Conservation (phyloP, 2,797 vertebrate genomes). For the Lophotriccus pileatus region DNA sequence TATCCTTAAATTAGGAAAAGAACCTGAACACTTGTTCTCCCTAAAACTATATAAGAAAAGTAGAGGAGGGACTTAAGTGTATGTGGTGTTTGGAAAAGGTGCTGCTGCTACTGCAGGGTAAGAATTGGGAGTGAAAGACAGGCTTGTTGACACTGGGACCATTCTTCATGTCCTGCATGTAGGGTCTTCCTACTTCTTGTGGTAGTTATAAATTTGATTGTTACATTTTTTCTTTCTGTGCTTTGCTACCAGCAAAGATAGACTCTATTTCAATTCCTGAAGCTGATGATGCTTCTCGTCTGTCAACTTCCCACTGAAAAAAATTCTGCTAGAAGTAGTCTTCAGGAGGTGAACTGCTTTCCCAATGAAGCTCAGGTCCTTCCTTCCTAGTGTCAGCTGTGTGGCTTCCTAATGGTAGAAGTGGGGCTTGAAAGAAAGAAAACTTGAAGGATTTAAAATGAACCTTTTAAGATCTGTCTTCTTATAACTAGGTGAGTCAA, state of each 20-base stretch:
- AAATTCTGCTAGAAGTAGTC: not conserved
- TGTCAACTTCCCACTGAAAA: not conserved
- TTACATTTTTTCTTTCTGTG: not conserved
- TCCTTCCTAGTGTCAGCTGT: not conserved
- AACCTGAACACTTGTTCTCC: not conserved
- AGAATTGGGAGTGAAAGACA: not conserved
- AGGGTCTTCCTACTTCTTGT: not conserved
- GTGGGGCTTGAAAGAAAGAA: not conserved
- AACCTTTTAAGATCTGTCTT: not conserved
- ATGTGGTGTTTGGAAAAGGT: not conserved
- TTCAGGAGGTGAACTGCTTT: not conserved
- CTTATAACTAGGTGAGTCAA: not conserved
- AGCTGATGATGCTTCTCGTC: not conserved
- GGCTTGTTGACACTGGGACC: not conserved
- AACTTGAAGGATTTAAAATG: not conserved
- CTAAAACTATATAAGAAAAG: not conserved
- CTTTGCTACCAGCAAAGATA: not conserved
- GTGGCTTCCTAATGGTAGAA: not conserved
- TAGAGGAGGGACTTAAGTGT: not conserved
- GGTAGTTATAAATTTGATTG: not conserved
- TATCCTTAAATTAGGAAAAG: not conserved
- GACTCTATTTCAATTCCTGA: not conserved
- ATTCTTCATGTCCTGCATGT: not conserved
- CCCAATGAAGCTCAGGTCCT: not conserved
- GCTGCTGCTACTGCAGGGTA: not conserved